These are phyloP conservation scores for Ceratina calcarata DNA, from an alignment of 1,140 invertebrate species.

Conservation along the genomic window DNA sequence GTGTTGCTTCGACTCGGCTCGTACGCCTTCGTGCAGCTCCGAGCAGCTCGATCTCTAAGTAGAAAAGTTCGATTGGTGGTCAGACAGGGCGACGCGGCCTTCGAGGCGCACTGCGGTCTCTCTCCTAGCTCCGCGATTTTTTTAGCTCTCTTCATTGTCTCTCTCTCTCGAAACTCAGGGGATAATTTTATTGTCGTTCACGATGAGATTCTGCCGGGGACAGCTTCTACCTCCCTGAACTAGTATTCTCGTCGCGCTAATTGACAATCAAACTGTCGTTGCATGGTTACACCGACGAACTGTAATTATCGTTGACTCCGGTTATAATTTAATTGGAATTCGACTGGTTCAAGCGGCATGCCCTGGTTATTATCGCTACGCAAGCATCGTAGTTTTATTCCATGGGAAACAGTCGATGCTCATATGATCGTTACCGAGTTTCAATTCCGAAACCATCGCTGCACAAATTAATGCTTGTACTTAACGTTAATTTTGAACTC, in stretches of 20 bases:
- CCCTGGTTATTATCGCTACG: neutral
- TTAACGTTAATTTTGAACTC: constrained; percentile 25
- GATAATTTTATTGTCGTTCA: constrained; percentile 26
- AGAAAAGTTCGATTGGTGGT: constrained; percentile 53
- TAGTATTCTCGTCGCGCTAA: neutral
- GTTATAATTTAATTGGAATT: neutral
- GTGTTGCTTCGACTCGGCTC: constrained; percentile 57
- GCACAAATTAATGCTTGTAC: neutral
- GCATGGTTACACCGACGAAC: neutral
- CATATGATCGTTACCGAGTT: no score
- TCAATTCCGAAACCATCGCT: no score
- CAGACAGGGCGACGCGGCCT: constrained; percentile 42
- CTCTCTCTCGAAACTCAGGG: no score
- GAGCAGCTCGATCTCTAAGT: constrained; percentile 30
- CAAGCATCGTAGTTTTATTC: neutral
- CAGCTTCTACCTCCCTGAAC: neutral
- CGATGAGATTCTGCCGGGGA: no score
- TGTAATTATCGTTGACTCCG: neutral
- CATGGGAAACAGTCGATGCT: no score
- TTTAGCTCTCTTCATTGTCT: neutral
- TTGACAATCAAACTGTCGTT: neutral
- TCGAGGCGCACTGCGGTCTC: constrained; percentile 14
- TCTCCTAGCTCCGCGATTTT: neutral
- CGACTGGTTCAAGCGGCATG: no score
- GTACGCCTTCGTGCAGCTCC: constrained; percentile 28